Conservation (phyloP, 1,140 invertebrate genomes). For the Brachionus paranguensis region DNA sequence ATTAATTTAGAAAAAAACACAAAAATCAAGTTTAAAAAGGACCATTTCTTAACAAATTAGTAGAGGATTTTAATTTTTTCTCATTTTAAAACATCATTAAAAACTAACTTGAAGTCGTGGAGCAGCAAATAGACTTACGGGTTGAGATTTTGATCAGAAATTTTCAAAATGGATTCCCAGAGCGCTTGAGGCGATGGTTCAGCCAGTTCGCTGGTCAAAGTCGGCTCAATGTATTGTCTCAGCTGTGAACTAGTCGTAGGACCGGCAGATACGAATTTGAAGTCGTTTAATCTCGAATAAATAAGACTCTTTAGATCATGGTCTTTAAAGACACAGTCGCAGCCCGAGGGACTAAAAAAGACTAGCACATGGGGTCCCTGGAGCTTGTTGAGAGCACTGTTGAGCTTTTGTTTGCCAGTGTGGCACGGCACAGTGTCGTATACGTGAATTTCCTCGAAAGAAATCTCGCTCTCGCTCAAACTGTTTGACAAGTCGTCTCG, state of each 20-base stretch:
- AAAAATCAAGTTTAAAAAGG: too few relatives aligned
- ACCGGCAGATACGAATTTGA: background rate
- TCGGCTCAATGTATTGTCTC: background rate
- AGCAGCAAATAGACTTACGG: too few relatives aligned
- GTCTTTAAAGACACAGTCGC: background rate
- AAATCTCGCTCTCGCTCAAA: background rate
- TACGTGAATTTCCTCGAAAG: background rate
- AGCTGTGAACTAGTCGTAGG: background rate
- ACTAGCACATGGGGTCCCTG: background rate
- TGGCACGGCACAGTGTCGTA: background rate
- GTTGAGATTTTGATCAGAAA: too few relatives aligned
- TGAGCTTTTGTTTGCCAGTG: background rate
- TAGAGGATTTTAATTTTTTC: too few relatives aligned
- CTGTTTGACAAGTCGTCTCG: background rate
- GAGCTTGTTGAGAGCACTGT: too few relatives aligned
- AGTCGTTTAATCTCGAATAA: background rate
- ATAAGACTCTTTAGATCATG: background rate
- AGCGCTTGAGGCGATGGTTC: background rate
- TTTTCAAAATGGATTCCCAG: background rate
- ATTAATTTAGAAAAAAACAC: too few relatives aligned
- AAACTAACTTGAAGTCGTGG: too few relatives aligned
- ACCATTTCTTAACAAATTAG: too few relatives aligned
- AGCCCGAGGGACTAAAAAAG: constrained; percentile 3
- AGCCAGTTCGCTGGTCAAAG: background rate
- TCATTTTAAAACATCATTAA: too few relatives aligned